These are phyloP conservation scores for Halictus rubicundus DNA, from an alignment of 1,140 invertebrate genomes.

Conservation along the genomic window DNA sequence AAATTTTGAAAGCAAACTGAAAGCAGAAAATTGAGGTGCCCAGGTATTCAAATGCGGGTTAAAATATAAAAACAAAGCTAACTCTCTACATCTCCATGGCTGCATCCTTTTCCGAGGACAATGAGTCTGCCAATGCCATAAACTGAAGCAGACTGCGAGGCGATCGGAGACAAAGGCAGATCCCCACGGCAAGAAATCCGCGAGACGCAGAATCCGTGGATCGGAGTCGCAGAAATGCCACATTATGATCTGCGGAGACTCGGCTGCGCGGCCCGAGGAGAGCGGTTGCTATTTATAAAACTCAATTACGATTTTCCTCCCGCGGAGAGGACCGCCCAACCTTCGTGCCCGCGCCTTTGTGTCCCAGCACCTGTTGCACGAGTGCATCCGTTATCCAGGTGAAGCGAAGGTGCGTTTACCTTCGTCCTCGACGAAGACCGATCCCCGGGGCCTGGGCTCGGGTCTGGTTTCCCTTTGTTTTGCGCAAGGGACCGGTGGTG, in stretches of 20 bases:
- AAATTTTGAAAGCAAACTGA: too few relatives aligned
- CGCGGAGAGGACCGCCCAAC: background rate
- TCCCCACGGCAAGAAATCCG: too few relatives aligned
- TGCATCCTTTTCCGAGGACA: too few relatives aligned
- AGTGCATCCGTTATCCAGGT: constrained; percentile 41
- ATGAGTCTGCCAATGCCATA: too few relatives aligned
- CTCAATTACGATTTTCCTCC: constrained; percentile 30
- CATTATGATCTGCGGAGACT: background rate
- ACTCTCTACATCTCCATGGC: too few relatives aligned
- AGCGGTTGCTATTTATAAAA: constrained; percentile 31
- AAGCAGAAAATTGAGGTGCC: too few relatives aligned
- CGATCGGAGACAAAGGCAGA: too few relatives aligned
- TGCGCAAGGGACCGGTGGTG: constrained; percentile 15
- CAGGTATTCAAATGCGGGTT: too few relatives aligned
- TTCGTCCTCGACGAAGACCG: constrained; percentile 63
- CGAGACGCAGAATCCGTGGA: too few relatives aligned
- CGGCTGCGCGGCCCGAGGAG: background rate
- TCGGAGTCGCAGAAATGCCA: background rate
- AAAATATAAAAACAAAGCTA: too few relatives aligned
- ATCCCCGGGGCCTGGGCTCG: constrained; percentile 41
- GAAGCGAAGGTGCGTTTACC: constrained; percentile 54
- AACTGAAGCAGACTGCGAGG: too few relatives aligned
- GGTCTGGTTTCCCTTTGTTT: constrained; percentile 64
- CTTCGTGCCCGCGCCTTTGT: constrained; percentile 29
- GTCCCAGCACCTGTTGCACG: constrained; percentile 33